These are phyloP conservation scores for Leptinotarsa undecemlineata DNA, from an alignment of 1,140 invertebrate genomes.

Conservation along the genomic window DNA sequence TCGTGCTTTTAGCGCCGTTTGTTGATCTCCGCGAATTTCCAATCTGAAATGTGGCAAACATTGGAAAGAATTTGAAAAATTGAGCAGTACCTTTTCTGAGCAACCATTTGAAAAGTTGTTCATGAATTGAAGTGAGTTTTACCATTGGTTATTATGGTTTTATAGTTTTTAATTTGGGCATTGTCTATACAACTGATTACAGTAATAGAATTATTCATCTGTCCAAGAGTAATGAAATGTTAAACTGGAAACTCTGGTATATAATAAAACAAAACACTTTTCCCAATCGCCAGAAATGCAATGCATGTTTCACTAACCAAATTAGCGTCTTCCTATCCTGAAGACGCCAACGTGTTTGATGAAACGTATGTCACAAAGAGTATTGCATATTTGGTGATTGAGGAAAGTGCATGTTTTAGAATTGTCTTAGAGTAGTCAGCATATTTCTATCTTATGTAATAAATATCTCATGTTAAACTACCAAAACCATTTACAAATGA, in stretches of 20 bases:
- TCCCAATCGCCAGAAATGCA: no score
- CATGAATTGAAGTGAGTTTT: constrained; percentile 21
- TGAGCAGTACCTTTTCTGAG: constrained; percentile 7
- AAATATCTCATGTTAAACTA: not conserved
- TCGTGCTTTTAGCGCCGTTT: constrained; percentile 25
- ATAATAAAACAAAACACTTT: no score
- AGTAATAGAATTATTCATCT: not conserved
- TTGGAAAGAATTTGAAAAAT: constrained; percentile 22
- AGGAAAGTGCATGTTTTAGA: no score
- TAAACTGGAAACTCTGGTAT: no score
- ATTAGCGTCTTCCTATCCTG: no score
- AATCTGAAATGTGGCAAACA: not conserved
- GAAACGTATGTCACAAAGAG: no score
- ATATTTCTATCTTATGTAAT: not conserved
- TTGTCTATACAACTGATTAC: not conserved
- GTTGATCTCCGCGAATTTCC: not conserved
- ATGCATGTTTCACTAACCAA: no score
- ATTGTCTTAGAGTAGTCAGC: not conserved
- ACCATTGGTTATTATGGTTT: not conserved
- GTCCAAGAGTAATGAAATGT: no score
- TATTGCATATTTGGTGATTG: no score
- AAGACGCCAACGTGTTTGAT: no score
- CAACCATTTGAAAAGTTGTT: not conserved
- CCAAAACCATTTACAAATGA: not conserved
- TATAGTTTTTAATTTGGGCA: not conserved